A percentile compares a stretch with the other conserved stretches of the same genome.
These are phyloP conservation scores for Hypotaenidia okinawae DNA, from an alignment of 2,797 vertebrate species.

Conservation along the genomic window DNA sequence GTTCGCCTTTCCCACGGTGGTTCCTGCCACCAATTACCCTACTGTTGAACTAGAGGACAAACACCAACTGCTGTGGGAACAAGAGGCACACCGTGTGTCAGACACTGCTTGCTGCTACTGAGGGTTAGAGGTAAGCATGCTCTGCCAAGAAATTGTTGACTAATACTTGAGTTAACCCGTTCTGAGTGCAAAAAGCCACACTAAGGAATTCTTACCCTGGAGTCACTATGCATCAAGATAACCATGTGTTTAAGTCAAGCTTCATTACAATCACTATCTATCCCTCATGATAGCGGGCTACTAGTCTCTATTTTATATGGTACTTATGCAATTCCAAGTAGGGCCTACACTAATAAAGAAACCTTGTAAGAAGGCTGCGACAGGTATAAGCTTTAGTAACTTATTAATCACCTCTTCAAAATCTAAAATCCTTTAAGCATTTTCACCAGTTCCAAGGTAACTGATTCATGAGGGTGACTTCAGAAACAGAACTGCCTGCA, in stretches of 20 bases:
- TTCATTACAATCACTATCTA: neutral
- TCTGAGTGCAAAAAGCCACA: neutral
- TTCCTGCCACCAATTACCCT: slow-evolving; percentile 72
- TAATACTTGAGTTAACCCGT: slow-evolving; percentile 35
- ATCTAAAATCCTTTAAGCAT: neutral
- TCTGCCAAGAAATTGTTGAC: slow-evolving; percentile 17
- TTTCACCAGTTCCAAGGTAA: neutral
- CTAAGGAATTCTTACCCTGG: neutral
- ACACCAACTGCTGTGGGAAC: slow-evolving; percentile 82
- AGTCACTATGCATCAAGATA: neutral
- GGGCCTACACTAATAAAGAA: neutral
- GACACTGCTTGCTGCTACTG: slow-evolving; percentile 65
- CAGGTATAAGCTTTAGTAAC: neutral
- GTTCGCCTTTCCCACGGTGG: slow-evolving; percentile 84
- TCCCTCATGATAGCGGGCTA: neutral
- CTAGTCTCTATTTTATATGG: neutral
- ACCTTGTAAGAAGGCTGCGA: neutral
- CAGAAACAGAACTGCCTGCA: neutral
- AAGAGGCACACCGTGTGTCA: slow-evolving; percentile 55
- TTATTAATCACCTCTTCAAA: neutral
- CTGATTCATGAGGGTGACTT: neutral
- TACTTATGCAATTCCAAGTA: neutral
- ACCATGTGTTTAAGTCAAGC: accelerated
- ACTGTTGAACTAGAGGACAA: slow-evolving; percentile 75
- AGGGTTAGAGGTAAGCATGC: slow-evolving; percentile 69